phyloP scores from a whole-genome alignment of 2,113 vertebrate species.

The Rhipidura dahli region DNA sequence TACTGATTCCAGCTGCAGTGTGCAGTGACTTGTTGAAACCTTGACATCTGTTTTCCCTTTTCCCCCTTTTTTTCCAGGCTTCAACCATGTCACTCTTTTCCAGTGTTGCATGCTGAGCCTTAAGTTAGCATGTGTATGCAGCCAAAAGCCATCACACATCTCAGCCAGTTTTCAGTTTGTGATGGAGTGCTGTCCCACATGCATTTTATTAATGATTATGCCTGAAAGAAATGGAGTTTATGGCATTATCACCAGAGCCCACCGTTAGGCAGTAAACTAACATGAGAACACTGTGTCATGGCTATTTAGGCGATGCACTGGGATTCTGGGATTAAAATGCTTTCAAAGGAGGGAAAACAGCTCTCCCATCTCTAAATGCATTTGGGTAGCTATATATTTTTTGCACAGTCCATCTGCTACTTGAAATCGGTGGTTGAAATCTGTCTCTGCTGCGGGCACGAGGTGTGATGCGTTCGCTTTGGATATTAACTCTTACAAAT shows the following conservation, averaged over 20 bases:
- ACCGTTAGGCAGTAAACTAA: background rate
- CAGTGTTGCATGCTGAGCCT: constrained; percentile 11
- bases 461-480: background rate
- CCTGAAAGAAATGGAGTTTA: constrained; percentile 25
- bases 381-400: background rate
- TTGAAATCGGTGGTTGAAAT: background rate
- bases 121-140: background rate
- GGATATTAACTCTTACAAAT: background rate
- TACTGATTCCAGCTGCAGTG: constrained; percentile 15
- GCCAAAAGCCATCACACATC: background rate
- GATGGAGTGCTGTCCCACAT: background rate
- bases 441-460: background rate
- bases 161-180: background rate
- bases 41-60: constrained; percentile 51
- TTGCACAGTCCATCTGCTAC: background rate
- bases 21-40: constrained; percentile 32
- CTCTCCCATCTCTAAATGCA: background rate
- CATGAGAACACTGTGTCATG: background rate
- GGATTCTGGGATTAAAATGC: background rate
- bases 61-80: constrained; percentile 10
- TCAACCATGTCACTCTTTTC: constrained; percentile 11
- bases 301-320: background rate
- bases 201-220: background rate
- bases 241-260: background rate
- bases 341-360: background rate